Evolutionary conservation across 2,113 vertebrate species (phyloP).

Genomic region (Lampris megalopsis): DNA sequence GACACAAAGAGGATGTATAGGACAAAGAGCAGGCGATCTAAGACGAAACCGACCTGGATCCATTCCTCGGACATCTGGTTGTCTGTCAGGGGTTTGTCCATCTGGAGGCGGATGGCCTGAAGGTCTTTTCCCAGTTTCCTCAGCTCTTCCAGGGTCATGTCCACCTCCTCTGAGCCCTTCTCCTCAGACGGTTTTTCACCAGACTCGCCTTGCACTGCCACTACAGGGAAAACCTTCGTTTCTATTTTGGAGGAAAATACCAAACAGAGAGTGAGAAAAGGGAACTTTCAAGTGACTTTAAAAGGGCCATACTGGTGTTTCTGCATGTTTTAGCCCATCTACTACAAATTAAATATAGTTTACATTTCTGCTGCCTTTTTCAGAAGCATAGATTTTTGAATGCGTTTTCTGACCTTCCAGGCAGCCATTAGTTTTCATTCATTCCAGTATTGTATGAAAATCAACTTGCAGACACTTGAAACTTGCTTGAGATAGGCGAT

Average conservation of each 20-base stretch:
- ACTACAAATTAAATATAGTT: no score
- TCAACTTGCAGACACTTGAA: no score
- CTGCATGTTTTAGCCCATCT: no score
- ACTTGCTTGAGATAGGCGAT: no score
- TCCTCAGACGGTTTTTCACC: background rate
- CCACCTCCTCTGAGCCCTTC: background rate
- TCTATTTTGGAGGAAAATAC: constrained; percentile 10
- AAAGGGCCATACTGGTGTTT: no score
- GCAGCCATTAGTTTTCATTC: no score
- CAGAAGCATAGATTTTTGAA: no score
- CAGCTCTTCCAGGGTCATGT: constrained; percentile 59
- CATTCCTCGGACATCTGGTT: constrained; percentile 68
- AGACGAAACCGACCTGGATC: constrained; percentile 78
- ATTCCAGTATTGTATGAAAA: no score
- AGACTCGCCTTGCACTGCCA: background rate
- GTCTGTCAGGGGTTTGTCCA: constrained; percentile 60
- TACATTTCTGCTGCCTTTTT: no score
- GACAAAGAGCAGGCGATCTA: constrained; percentile 80
- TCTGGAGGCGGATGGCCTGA: constrained; percentile 58
- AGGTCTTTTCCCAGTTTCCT: constrained; percentile 65
- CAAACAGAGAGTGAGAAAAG: background rate
- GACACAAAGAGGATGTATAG: constrained; percentile 78
- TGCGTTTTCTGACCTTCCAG: no score
- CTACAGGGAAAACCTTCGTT: background rate
- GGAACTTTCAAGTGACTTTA: no score